phyloP scores from a whole-genome alignment of 2,113 vertebrate species.

The Podarcis raffonei region DNA sequence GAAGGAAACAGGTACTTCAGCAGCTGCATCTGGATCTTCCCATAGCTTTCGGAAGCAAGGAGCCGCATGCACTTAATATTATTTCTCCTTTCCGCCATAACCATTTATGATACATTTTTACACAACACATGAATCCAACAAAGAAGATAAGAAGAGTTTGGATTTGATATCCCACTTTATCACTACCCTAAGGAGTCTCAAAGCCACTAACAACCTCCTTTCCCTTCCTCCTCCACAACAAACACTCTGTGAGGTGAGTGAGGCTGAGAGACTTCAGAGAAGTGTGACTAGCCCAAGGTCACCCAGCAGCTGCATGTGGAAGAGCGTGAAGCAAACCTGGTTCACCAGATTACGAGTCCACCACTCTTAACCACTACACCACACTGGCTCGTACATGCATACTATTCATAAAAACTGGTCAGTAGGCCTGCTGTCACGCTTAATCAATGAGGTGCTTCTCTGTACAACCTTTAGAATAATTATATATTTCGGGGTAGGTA shows the following conservation, averaged over 20 bases:
- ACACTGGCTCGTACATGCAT: background rate
- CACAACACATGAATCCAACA: background rate
- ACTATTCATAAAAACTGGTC: background rate
- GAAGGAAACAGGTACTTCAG: background rate
- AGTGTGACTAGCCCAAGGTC: too few relatives aligned
- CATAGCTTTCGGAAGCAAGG: background rate
- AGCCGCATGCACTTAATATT: background rate
- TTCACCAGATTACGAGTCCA: too few relatives aligned
- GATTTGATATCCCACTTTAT: too few relatives aligned
- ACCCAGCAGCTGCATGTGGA: too few relatives aligned
- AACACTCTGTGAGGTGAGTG: too few relatives aligned
- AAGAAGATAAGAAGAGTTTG: background rate
- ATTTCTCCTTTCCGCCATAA: background rate
- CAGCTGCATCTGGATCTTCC: background rate
- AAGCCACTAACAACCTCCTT: too few relatives aligned
- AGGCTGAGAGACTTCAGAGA: too few relatives aligned
- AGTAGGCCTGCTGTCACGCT: background rate
- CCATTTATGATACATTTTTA: background rate
- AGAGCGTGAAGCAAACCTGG: too few relatives aligned
- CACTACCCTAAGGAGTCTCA: too few relatives aligned
- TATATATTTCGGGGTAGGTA: background rate
- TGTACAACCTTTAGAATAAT: background rate
- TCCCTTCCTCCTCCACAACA: too few relatives aligned
- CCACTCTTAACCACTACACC: too few relatives aligned
- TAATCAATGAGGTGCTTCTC: background rate